Conservation (phyloP, 2,113 vertebrate species). For the Choloepus hoffmanni region DNA sequence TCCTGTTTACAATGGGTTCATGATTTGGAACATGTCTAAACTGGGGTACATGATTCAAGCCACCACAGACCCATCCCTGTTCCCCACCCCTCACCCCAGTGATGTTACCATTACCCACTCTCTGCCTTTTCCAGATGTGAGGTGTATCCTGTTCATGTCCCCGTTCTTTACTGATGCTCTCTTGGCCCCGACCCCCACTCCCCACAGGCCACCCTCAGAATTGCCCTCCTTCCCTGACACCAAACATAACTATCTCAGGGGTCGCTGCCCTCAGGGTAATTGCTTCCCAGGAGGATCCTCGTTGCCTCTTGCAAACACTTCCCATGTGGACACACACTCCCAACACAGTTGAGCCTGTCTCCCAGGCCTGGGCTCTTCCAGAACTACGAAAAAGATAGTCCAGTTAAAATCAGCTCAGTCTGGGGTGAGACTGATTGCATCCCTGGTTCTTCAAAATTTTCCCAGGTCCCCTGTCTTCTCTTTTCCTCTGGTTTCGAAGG, state of each 20-base stretch:
- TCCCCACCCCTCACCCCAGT: too few relatives aligned
- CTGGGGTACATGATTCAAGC: too few relatives aligned
- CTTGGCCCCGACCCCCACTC: not conserved
- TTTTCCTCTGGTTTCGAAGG: not conserved
- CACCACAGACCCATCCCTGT: too few relatives aligned
- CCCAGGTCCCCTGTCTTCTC: not conserved
- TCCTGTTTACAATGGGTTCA: too few relatives aligned
- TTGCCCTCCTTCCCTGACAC: not conserved
- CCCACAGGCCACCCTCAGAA: not conserved
- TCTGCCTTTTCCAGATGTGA: not conserved
- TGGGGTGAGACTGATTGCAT: not conserved
- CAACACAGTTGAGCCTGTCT: not conserved
- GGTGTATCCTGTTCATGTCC: not conserved
- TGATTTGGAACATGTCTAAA: too few relatives aligned
- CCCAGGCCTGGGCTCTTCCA: rapidly evolving
- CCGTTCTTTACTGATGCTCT: not conserved
- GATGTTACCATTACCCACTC: rapidly evolving
- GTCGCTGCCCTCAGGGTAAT: not conserved
- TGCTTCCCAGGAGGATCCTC: not conserved
- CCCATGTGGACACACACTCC: not conserved
- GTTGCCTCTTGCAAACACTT: rapidly evolving
- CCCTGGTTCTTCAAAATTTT: not conserved
- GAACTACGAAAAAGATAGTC: not conserved
- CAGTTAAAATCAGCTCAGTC: not conserved
- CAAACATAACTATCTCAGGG: too few relatives aligned